phyloP scores from a whole-genome alignment of 2,113 vertebrate genomes.

The Syngnathus typhle region DNA sequence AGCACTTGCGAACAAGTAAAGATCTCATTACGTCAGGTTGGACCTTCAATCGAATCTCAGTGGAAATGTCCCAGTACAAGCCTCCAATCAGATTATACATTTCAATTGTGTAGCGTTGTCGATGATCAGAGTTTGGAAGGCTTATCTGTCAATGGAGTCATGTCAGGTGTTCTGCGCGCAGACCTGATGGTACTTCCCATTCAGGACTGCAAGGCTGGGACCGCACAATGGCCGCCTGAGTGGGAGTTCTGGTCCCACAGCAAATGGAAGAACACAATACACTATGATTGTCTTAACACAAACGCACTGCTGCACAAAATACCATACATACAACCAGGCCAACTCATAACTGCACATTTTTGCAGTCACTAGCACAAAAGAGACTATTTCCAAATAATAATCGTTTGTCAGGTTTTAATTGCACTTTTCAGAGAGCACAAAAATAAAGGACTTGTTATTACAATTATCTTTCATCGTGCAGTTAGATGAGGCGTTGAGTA shows the following conservation, averaged over 20 bases:
- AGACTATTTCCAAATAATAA: neutral
- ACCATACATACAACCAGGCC: conserved; percentile 33
- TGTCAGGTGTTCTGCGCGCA: conserved; percentile 44
- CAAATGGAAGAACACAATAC: conserved; percentile 29
- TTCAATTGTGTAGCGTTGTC: conserved; percentile 44
- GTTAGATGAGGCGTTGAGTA: neutral
- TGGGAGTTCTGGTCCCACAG: conserved; percentile 40
- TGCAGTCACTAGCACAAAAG: neutral
- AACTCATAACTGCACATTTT: conserved; percentile 14
- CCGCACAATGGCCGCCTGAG: conserved; percentile 17
- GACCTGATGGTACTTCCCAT: conserved; percentile 41
- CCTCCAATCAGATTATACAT: conserved; percentile 50
- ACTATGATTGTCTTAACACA: conserved; percentile 18
- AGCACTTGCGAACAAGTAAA: conserved; percentile 45
- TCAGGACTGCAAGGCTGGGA: conserved; percentile 40
- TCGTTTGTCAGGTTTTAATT: neutral
- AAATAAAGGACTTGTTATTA: neutral
- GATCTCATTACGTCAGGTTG: conserved; percentile 33
- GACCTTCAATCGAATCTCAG: conserved; percentile 43
- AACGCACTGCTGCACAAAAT: conserved; percentile 20
- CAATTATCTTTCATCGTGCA: neutral
- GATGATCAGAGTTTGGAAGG: conserved; percentile 38
- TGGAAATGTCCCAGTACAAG: conserved; percentile 33
- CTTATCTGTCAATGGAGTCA: conserved; percentile 58
- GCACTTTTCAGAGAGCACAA: neutral